Base-by-base conservation (phyloP, 2,797 vertebrate species). In the Peromyscus eremicus region DNA sequence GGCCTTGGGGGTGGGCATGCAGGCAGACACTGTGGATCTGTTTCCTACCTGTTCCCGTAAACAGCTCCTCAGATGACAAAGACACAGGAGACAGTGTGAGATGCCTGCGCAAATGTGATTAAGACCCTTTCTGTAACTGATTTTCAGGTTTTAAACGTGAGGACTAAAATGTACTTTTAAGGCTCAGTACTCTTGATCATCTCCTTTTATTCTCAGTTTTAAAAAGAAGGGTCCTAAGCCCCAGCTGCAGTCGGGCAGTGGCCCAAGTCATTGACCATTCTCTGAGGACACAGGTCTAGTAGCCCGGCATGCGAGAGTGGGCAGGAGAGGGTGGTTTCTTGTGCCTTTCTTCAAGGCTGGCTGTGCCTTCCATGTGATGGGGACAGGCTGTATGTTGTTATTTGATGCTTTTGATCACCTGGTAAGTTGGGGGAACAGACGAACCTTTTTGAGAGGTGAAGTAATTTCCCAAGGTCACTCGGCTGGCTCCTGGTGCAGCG, bases 91-190 rank as follows among this genome's bases (percentile, higher is more conserved):
- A 81, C 82, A 84, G 19, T 68, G 80, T 12, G 55, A 91, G 91
- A 68, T 64, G 57, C 80, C 89, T 73, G 75, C 81, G 60, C 92
- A 66, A 89, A 46, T 64, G 49, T 86, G 76, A 86, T 76, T 87
- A 62, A 95, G 77, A 70, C 46, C 76, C 32, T 77, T 64, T 82
- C 52, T 94, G 71, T 68, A 4, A 29, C 88, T 88, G 49, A 71
- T 62, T n/a, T 25, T 40, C 23, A 29, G 1, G 70, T 77, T 95
- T 92, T 89, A 86, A 92, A 68, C 40, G 10, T 37, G 43, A 94
- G 95, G n/a, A 49, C 76, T 84, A 57, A 84, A 90, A 70, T 57
- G 16, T 90, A 57, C 76, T 84, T 68, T 85, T 55, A 85, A 73
- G 52, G 23, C 89, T 80, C 82, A 86, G 43, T 32, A 21, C 25